phyloP scores from a whole-genome alignment of 2,113 vertebrate genomes.

The Protobothrops mucrosquamatus region DNA sequence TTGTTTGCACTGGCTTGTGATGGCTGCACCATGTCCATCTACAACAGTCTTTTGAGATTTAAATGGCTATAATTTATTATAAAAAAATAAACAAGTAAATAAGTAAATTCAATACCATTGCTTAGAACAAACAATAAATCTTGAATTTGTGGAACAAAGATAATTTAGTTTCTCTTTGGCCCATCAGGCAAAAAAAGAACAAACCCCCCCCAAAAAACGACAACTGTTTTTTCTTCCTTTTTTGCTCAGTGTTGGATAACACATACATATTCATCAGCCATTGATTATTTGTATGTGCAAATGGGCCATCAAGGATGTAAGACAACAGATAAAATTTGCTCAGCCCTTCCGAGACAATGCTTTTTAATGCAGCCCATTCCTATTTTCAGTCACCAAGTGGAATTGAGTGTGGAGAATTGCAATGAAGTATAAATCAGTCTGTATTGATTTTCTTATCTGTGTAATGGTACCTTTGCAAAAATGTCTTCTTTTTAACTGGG shows the following conservation, averaged over 20 bases:
- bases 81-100: background rate
- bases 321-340: background rate
- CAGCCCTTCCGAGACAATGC: background rate
- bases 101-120: background rate
- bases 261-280: background rate
- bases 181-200: background rate
- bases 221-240: background rate
- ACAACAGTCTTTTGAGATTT: background rate
- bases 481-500: background rate
- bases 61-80: background rate
- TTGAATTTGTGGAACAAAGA: constrained; percentile 8
- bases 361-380: background rate
- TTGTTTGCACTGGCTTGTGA: background rate
- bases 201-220: background rate
- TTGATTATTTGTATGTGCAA: background rate
- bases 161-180: constrained; percentile 16
- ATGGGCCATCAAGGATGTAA: background rate
- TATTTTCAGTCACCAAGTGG: background rate
- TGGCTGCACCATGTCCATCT: background rate
- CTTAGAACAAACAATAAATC: constrained; percentile 16
- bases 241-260: background rate
- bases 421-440: background rate
- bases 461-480: background rate
- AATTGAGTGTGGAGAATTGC: background rate
- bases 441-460: background rate